A percentile compares a stretch with the other conserved stretches of the same genome.
These are phyloP conservation scores for Phrynocephalus forsythii DNA, from an alignment of 2,797 vertebrate species.

Conservation along the genomic window DNA sequence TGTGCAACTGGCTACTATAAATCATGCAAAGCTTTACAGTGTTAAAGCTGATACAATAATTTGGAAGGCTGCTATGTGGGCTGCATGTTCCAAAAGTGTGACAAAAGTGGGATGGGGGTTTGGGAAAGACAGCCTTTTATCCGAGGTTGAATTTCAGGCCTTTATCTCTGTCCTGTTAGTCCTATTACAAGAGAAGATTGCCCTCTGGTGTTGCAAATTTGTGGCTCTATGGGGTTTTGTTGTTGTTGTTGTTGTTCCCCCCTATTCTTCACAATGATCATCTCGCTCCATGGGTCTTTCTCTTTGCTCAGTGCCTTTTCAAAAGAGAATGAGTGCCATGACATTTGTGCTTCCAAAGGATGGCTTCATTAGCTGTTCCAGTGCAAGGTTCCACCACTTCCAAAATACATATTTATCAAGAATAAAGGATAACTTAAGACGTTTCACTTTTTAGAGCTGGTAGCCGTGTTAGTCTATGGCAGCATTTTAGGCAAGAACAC, in stretches of 20 bases:
- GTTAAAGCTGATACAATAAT: conserved; percentile 5
- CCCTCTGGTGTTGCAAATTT: conserved; percentile 70
- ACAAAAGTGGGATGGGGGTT: accelerated
- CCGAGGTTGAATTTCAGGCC: conserved; percentile 31
- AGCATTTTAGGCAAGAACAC: no score
- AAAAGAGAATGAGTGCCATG: neutral
- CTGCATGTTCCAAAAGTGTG: conserved; percentile 26
- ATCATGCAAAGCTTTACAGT: conserved; percentile 26
- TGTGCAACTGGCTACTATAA: conserved; percentile 20
- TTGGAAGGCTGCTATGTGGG: neutral
- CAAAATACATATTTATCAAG: neutral
- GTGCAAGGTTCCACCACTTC: neutral
- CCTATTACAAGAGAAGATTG: conserved; percentile 67
- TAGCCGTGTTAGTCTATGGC: no score
- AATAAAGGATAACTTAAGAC: neutral
- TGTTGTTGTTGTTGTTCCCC: neutral
- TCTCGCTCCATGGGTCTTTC: neutral
- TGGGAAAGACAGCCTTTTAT: neutral
- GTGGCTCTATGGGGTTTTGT: conserved; percentile 19
- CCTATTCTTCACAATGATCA: neutral
- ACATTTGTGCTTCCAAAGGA: neutral
- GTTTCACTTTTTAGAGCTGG: neutral
- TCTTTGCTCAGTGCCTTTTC: conserved; percentile 6
- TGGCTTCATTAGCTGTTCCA: no score
- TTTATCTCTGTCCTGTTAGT: conserved; percentile 21